Conservation (phyloP, 2,113 vertebrate species). For the Noturus placidus region DNA sequence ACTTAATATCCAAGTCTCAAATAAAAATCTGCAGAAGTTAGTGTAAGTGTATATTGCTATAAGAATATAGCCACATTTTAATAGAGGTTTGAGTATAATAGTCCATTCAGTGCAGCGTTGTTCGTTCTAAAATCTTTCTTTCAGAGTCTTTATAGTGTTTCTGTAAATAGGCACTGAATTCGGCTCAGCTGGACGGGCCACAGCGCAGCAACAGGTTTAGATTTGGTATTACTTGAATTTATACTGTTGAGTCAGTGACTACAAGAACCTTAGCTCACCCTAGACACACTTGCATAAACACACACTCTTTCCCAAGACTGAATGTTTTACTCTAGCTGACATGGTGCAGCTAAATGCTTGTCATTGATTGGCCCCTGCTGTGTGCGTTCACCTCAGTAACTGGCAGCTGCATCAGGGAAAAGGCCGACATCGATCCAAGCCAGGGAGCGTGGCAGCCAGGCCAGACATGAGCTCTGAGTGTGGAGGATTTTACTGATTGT, state of each 20-base stretch:
- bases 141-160: conserved; percentile 9
- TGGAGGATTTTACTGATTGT: conserved; percentile 51
- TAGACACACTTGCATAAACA: conserved; percentile 19
- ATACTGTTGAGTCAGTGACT: conserved; percentile 6
- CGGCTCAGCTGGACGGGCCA: not conserved
- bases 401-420: conserved; percentile 39
- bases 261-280: conserved; percentile 4
- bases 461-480: conserved; percentile 35
- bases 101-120: not conserved
- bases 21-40: conserved; percentile 12
- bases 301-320: conserved; percentile 16
- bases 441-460: conserved; percentile 24
- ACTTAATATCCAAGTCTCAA: not conserved
- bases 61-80: not conserved
- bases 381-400: conserved; percentile 38
- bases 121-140: not conserved
- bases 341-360: conserved; percentile 46
- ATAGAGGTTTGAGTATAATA: not conserved
- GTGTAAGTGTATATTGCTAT: not conserved
- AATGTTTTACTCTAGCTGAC: conserved; percentile 24
- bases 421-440: conserved; percentile 42
- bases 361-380: conserved; percentile 49
- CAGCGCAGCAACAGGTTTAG: conserved; percentile 17
- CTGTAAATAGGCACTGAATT: conserved; percentile 28
- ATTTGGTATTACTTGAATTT: not conserved